phyloP scores from a whole-genome alignment of 1,140 invertebrate species.

The Manduca sexta region DNA sequence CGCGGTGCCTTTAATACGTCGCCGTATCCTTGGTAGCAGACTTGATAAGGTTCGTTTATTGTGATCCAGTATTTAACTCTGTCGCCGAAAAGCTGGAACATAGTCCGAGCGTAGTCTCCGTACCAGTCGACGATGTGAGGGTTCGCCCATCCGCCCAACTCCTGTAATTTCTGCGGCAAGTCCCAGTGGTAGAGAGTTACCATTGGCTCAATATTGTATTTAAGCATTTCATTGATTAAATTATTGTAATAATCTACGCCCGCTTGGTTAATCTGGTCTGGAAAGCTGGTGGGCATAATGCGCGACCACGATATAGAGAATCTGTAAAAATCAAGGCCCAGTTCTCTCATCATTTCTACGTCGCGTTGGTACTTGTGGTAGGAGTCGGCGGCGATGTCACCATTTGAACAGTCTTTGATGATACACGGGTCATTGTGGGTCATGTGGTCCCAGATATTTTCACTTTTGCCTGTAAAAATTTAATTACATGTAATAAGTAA shows the following conservation, averaged over 20 bases:
- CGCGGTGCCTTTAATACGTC: slow-evolving; percentile 63
- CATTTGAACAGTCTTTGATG: slow-evolving; percentile 12
- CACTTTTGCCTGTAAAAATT: slow-evolving; percentile 7
- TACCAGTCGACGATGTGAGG: slow-evolving; percentile 74
- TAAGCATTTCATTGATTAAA: slow-evolving; percentile 73
- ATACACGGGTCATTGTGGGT: slow-evolving; percentile 10
- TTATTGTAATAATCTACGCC: slow-evolving; percentile 77
- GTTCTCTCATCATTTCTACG: slow-evolving; percentile 15
- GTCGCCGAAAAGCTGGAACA: slow-evolving; percentile 74
- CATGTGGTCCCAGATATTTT: slow-evolving; percentile 13
- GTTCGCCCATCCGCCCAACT: slow-evolving; percentile 76
- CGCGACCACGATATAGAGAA: slow-evolving; percentile 15
- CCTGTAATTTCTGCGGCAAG: slow-evolving; percentile 74
- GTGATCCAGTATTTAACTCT: slow-evolving; percentile 77
- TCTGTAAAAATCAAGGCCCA: slow-evolving; percentile 16
- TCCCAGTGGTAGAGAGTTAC: slow-evolving; percentile 80
- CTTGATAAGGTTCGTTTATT: slow-evolving; percentile 77
- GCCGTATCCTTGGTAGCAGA: slow-evolving; percentile 74
- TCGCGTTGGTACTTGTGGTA: slow-evolving; percentile 14
- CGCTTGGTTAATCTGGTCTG: slow-evolving; percentile 67
- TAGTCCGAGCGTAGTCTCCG: slow-evolving; percentile 73
- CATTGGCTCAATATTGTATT: slow-evolving; percentile 71
- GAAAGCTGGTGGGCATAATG: slow-evolving; percentile 41
- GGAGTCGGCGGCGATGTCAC: slow-evolving; percentile 12
- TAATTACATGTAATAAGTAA: background rate